Evolutionary conservation across 2,888 invertebrate species (phyloP).

Genomic region (Cephus nigrinus): DNA sequence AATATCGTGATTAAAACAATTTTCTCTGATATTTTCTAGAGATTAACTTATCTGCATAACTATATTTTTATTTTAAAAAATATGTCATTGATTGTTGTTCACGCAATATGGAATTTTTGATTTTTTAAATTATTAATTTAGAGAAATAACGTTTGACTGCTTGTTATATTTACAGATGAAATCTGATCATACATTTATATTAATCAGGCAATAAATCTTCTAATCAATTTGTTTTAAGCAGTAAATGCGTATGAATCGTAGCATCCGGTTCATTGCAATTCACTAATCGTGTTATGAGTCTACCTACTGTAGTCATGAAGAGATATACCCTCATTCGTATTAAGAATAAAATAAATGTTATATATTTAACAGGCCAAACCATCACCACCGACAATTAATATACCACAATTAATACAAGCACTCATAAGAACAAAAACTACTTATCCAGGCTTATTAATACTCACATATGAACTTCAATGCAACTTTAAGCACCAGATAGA

Average conservation of each 20-base stretch:
- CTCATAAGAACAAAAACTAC: background rate
- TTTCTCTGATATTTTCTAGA: background rate
- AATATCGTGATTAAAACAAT: no score
- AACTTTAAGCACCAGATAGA: background rate
- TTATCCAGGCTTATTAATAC: background rate
- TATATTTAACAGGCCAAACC: background rate
- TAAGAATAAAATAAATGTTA: background rate
- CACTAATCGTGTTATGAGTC: background rate
- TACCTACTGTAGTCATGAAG: background rate
- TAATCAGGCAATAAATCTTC: background rate
- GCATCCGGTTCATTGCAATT: background rate
- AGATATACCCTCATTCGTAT: background rate
- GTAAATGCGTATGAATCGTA: background rate
- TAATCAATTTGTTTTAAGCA: background rate
- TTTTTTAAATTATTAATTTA: background rate
- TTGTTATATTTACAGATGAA: background rate
- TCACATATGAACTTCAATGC: background rate
- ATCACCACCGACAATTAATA: background rate
- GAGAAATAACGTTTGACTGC: background rate
- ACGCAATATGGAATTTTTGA: background rate
- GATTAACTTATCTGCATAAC: background rate
- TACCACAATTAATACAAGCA: background rate
- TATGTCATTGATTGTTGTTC: background rate
- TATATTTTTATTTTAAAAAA: background rate
- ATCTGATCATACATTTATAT: background rate